Evolutionary conservation across 2,888 invertebrate genomes (phyloP).

Genomic region (Agrotis ipsilon): DNA sequence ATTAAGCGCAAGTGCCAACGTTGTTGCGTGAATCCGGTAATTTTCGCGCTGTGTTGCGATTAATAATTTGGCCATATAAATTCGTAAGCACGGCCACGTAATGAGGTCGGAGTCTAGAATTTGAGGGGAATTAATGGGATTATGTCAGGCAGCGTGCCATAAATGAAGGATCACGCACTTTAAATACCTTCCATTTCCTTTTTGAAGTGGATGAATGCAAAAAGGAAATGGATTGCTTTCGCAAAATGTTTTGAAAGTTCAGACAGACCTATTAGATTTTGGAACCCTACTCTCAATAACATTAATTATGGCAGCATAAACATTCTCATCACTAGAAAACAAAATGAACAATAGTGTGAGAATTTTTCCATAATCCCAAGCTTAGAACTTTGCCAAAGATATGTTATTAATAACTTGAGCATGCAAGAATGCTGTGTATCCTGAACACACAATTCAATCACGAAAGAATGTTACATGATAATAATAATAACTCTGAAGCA

Average conservation of each 20-base stretch:
- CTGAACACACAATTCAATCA: neutral
- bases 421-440: neutral
- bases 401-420: constrained; percentile 1
- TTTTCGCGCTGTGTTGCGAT: constrained; percentile 37
- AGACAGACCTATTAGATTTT: neutral
- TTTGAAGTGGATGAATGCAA: neutral
- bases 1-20: constrained; percentile 46
- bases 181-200: neutral
- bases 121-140: constrained; percentile 30
- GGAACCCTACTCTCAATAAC: neutral
- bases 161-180: constrained; percentile 22
- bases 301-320: neutral
- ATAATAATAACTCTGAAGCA: too few relatives aligned
- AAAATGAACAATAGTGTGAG: constrained; percentile 6
- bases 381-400: neutral
- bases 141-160: constrained; percentile 20
- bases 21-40: constrained; percentile 51
- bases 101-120: constrained; percentile 42
- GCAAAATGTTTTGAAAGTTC: neutral
- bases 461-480: neutral
- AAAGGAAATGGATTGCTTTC: too few relatives aligned
- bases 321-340: neutral
- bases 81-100: constrained; percentile 53
- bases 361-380: constrained; percentile 8
- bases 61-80: constrained; percentile 60